A percentile compares a stretch with the other conserved stretches of the same genome.
phyloP scores from a whole-genome alignment of 2,797 vertebrate genomes.

The Danio tinwini region DNA sequence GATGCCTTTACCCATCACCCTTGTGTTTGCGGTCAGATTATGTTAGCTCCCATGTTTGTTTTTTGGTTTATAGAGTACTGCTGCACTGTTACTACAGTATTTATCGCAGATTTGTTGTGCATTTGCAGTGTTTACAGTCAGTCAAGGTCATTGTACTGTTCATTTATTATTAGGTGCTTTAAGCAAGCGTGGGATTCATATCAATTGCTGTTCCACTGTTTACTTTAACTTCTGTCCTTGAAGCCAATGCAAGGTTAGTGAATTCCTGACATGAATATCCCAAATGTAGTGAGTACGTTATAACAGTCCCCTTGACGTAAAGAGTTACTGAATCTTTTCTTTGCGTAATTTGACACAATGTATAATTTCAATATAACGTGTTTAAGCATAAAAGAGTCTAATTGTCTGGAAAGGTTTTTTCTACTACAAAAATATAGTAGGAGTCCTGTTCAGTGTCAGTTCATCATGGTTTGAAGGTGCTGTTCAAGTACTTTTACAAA shows the following conservation, averaged over 20 bases:
- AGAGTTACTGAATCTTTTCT: too few relatives aligned
- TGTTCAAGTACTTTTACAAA: neutral
- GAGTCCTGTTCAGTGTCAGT: too few relatives aligned
- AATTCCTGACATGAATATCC: neutral
- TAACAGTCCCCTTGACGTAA: too few relatives aligned
- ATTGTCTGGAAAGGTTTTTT: too few relatives aligned
- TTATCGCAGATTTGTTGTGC: constrained; percentile 7
- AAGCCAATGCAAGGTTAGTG: neutral
- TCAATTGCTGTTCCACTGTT: neutral
- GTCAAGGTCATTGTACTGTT: neutral
- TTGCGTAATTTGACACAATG: too few relatives aligned
- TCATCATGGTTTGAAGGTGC: neutral
- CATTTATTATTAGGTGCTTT: neutral
- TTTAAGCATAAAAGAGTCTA: too few relatives aligned
- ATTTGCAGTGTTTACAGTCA: constrained; percentile 7
- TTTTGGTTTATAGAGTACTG: neutral
- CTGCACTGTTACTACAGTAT: constrained; percentile 3
- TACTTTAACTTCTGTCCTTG: constrained; percentile 9
- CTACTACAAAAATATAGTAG: too few relatives aligned
- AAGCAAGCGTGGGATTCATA: neutral
- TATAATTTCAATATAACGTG: too few relatives aligned
- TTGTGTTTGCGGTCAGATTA: constrained; percentile 17
- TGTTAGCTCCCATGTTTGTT: constrained; percentile 5
- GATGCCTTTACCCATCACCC: neutral
- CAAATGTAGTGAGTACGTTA: neutral